Evolutionary conservation across 2,797 vertebrate species (phyloP).

Genomic region (Xiphorhynchus erythropygius): DNA sequence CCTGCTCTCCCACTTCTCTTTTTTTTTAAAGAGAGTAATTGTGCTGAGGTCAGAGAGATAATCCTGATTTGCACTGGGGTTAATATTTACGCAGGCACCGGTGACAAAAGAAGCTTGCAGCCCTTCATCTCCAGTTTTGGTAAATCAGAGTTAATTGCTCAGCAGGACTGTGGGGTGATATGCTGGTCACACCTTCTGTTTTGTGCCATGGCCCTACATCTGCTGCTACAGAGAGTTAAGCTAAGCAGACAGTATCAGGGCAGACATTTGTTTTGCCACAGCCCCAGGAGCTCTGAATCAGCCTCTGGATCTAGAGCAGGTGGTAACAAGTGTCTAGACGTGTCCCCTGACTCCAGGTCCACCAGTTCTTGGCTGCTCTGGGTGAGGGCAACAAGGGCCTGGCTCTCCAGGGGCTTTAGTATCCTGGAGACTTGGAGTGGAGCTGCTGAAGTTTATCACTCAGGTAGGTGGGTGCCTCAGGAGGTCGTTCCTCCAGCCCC

Average conservation of each 20-base stretch:
- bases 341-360: background rate
- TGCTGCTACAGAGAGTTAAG: background rate
- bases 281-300: background rate
- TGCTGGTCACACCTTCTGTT: background rate
- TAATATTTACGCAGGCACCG: background rate
- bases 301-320: background rate
- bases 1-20: background rate
- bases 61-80: background rate
- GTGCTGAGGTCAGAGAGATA: background rate
- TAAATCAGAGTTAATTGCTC: background rate
- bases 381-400: fast-evolving
- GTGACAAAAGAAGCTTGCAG: background rate
- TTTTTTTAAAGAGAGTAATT: background rate
- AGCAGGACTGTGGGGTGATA: background rate
- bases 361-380: background rate
- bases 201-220: background rate
- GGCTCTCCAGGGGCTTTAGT: fast-evolving
- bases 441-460: background rate
- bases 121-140: background rate
- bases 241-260: background rate
- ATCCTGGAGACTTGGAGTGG: fast-evolving
- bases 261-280: background rate
- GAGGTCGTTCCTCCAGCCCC: background rate
- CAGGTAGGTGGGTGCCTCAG: background rate
- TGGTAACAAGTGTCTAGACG: background rate